A percentile compares a stretch with the other conserved stretches of the same genome.
Evolutionary conservation across 2,797 vertebrate genomes (phyloP).

Genomic region (Phaenicophaeus curvirostris): DNA sequence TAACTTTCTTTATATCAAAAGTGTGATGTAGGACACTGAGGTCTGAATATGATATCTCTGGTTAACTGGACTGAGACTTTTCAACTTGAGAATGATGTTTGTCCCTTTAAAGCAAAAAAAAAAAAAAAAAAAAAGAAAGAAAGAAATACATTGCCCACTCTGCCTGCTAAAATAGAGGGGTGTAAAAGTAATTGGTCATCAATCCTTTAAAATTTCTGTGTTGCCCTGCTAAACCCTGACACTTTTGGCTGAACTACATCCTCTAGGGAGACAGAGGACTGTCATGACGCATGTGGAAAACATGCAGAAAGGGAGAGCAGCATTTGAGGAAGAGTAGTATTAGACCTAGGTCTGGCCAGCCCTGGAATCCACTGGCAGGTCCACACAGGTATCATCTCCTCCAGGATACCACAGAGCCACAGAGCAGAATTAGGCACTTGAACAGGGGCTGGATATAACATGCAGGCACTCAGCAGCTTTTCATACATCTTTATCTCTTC

Average conservation of each 20-base stretch:
- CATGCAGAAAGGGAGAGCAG: neutral
- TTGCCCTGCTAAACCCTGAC: neutral
- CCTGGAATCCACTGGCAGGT: neutral
- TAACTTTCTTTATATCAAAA: neutral
- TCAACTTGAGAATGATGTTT: neutral
- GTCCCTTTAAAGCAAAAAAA: neutral
- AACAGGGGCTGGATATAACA: neutral
- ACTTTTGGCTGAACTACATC: neutral
- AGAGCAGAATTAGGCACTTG: neutral
- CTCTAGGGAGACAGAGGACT: neutral
- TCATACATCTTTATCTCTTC: constrained; percentile 63
- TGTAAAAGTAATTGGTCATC: neutral
- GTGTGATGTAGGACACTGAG: neutral
- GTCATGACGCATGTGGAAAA: neutral
- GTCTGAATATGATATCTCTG: neutral
- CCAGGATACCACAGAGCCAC: neutral
- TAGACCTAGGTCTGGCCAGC: fast-evolving
- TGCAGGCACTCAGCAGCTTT: constrained; percentile 30
- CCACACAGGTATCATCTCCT: neutral
- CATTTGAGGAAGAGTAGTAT: neutral
- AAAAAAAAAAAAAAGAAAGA: too few species aligned
- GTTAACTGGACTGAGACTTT: neutral
- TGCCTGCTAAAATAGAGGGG: neutral
- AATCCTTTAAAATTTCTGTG: neutral
- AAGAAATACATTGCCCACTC: neutral